These are phyloP conservation scores for Sarotherodon lohbergeri DNA, from an alignment of 2,113 vertebrate genomes.

Conservation along the genomic window DNA sequence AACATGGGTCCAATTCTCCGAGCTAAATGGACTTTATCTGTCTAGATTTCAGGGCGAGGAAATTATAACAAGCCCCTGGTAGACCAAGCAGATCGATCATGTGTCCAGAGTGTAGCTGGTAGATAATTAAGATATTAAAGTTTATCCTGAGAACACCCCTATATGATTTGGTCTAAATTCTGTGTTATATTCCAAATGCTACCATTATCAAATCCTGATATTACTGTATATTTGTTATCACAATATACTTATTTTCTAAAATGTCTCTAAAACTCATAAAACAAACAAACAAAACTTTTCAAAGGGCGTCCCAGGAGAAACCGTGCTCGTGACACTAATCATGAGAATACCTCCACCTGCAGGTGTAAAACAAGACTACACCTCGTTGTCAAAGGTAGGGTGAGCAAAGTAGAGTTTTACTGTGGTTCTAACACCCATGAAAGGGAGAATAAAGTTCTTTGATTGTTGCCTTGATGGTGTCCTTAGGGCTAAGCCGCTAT, in stretches of 20 bases:
- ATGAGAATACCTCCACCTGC: slow-evolving; percentile 61
- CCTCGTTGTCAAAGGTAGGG: neutral
- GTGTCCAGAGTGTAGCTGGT: neutral
- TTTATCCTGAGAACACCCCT: neutral
- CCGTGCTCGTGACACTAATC: neutral
- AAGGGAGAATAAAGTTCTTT: neutral
- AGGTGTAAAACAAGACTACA: slow-evolving; percentile 52
- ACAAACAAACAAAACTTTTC: neutral
- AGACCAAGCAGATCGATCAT: neutral
- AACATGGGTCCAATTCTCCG: neutral
- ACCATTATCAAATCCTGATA: neutral
- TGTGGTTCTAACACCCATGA: neutral
- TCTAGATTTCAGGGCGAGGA: neutral
- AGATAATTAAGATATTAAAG: neutral
- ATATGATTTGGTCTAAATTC: neutral
- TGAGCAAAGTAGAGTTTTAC: neutral
- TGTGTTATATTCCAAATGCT: neutral
- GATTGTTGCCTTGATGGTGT: slow-evolving; percentile 23
- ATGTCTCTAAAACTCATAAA: neutral
- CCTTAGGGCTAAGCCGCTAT: neutral
- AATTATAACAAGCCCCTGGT: neutral
- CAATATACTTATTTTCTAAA: neutral
- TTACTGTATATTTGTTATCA: neutral
- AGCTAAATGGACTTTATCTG: neutral
- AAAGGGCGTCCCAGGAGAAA: neutral